phyloP scores from a whole-genome alignment of 2,888 invertebrate species.

The Diachrysia chrysitis region DNA sequence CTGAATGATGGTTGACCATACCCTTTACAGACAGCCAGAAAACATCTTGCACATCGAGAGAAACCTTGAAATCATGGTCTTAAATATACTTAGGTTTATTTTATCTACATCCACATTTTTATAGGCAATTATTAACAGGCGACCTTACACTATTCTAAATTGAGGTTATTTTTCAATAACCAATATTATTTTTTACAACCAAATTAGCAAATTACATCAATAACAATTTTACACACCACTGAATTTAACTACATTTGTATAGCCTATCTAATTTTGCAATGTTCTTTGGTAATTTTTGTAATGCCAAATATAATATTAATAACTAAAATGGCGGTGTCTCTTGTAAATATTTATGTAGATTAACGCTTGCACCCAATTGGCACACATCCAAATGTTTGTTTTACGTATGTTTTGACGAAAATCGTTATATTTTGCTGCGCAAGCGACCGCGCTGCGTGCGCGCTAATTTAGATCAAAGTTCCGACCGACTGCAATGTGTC shows the following conservation, averaged over 20 bases:
- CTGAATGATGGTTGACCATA: too few species aligned
- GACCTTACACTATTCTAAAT: not conserved
- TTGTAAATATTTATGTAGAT: constrained; percentile 36
- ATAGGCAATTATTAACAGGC: not conserved
- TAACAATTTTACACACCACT: not conserved
- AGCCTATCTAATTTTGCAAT: not conserved
- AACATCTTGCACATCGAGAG: not conserved
- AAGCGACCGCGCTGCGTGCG: constrained; percentile 30
- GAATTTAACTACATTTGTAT: not conserved
- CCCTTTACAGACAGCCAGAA: not conserved
- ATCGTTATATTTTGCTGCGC: constrained; percentile 71
- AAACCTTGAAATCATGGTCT: not conserved
- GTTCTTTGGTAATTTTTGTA: not conserved
- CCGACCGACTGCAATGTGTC: constrained; percentile 33
- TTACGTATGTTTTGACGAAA: constrained; percentile 72
- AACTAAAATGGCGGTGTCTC: constrained; percentile 9
- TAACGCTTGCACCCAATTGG: constrained; percentile 56
- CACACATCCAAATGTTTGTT: constrained; percentile 70
- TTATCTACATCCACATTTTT: not conserved
- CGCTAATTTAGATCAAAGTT: constrained; percentile 53
- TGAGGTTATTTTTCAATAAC: not conserved
- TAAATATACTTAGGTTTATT: not conserved
- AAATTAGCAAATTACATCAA: not conserved
- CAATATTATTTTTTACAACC: not conserved
- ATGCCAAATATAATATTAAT: constrained; percentile 18